These are phyloP conservation scores for Sinosuthora webbiana DNA, from an alignment of 2,113 vertebrate genomes.

Conservation along the genomic window DNA sequence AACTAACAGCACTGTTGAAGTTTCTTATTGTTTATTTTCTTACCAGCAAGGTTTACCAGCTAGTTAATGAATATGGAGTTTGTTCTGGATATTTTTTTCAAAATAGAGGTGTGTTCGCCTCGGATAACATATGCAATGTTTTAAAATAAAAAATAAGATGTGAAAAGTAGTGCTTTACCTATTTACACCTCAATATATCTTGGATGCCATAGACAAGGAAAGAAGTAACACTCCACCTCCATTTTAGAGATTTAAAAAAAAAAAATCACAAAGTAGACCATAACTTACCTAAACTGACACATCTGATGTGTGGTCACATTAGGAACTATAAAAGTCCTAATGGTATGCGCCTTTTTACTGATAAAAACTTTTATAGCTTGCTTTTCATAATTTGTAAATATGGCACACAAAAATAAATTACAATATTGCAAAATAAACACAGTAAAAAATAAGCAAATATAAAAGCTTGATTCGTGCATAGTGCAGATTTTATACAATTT, in stretches of 20 bases:
- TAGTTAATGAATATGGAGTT: background rate
- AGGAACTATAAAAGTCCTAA: conserved; percentile 13
- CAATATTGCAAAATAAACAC: conserved; percentile 62
- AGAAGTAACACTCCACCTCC: background rate
- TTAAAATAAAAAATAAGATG: background rate
- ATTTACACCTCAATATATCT: background rate
- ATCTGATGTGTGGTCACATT: background rate
- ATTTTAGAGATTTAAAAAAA: background rate
- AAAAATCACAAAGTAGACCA: background rate
- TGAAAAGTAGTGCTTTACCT: background rate
- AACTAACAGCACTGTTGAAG: background rate
- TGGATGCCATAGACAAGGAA: background rate
- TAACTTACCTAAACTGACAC: background rate
- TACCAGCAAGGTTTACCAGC: background rate
- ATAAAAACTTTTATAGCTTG: conserved; percentile 42
- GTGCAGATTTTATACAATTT: conserved; percentile 71
- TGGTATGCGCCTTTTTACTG: background rate
- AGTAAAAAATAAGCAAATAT: conserved; percentile 61
- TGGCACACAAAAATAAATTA: conserved; percentile 70
- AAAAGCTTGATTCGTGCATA: conserved; percentile 63
- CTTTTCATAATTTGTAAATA: conserved; percentile 64
- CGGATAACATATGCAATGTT: background rate
- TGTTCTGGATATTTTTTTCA: background rate
- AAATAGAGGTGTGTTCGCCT: background rate
- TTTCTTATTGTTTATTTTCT: background rate